Conservation (phyloP, 2,888 invertebrate species). For the Patella pellucida region DNA sequence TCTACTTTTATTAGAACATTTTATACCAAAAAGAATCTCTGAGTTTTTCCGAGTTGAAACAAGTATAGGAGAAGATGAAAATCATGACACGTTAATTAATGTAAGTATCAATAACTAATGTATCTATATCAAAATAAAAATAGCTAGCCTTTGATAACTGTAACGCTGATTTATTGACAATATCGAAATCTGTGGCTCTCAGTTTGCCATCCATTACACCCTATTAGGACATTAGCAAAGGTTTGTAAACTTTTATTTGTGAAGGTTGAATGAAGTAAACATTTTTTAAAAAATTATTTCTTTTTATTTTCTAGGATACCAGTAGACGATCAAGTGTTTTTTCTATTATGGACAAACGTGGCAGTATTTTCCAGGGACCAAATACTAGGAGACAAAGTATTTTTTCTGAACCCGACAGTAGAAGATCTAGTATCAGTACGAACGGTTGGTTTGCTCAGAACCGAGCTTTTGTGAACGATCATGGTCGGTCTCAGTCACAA, state of each 20-base stretch:
- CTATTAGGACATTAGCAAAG: too few relatives aligned
- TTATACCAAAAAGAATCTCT: conserved; percentile 46
- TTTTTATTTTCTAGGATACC: background rate
- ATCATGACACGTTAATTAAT: conserved; percentile 10
- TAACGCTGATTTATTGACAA: too few relatives aligned
- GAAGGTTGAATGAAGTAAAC: background rate
- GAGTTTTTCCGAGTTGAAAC: conserved; percentile 54
- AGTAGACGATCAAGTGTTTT: conserved; percentile 4
- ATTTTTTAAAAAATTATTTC: background rate
- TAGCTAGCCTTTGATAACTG: too few relatives aligned
- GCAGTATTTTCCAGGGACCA: conserved; percentile 35
- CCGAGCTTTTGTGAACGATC: background rate
- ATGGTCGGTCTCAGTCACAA: background rate
- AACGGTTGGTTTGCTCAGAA: background rate
- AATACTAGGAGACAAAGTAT: conserved; percentile 17
- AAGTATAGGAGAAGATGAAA: conserved; percentile 33
- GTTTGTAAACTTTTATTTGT: too few relatives aligned
- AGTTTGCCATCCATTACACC: background rate
- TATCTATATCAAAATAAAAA: background rate
- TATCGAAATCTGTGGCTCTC: too few relatives aligned
- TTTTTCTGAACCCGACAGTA: background rate
- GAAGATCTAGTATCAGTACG: background rate
- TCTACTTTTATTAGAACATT: conserved; percentile 46
- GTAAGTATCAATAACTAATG: background rate
- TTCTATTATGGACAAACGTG: conserved; percentile 13